A percentile compares a stretch with the other conserved stretches of the same genome.
Evolutionary conservation across 2,888 invertebrate species (phyloP).

Genomic region (Chrysolina oricalcia): DNA sequence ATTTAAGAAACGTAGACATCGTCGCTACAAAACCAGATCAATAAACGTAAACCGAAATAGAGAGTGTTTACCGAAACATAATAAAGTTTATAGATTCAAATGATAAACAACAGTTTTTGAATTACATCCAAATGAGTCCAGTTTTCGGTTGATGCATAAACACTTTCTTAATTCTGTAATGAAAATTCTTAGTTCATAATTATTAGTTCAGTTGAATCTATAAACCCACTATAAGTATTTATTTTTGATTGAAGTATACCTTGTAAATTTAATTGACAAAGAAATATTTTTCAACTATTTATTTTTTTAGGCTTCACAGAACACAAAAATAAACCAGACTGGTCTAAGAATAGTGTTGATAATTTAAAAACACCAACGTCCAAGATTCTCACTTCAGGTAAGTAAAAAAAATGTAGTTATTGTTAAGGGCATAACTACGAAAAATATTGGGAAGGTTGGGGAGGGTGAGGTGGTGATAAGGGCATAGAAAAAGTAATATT

Average conservation of each 20-base stretch:
- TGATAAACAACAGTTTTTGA: too few relatives aligned
- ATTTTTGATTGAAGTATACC: background rate
- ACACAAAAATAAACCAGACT: slow-evolving; percentile 1
- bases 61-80: too few relatives aligned
- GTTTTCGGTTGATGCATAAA: too few relatives aligned
- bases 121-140: too few relatives aligned
- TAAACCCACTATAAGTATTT: background rate
- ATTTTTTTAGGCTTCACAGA: background rate
- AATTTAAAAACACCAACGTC: slow-evolving; percentile 14
- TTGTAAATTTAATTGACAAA: background rate
- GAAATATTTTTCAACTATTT: background rate
- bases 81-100: too few relatives aligned
- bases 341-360: slow-evolving; percentile 4
- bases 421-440: background rate
- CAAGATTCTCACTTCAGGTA: background rate
- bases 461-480: too few relatives aligned
- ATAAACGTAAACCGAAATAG: too few relatives aligned
- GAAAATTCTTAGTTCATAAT: too few relatives aligned
- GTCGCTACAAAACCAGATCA: too few relatives aligned
- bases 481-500: background rate
- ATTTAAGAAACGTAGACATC: too few relatives aligned
- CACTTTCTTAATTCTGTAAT: too few relatives aligned
- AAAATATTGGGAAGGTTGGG: background rate
- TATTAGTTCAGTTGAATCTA: too few relatives aligned
- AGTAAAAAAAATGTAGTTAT: background rate